phyloP scores from a whole-genome alignment of 2,888 invertebrate genomes.

The Cyaniris semiargus region DNA sequence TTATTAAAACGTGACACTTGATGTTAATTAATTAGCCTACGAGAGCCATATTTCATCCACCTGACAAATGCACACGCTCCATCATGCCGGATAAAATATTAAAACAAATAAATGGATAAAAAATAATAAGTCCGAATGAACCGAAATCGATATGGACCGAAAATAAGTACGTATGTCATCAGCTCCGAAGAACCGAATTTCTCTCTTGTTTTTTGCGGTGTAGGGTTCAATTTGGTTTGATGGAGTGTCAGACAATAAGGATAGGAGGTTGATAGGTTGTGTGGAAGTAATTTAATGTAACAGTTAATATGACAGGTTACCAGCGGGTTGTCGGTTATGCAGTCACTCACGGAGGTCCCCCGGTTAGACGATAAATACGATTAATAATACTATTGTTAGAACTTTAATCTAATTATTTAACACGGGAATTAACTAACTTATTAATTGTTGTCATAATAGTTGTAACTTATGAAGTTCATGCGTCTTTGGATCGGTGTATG shows the following conservation, averaged over 20 bases:
- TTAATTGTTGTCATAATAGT: not conserved
- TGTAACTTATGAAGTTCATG: not conserved
- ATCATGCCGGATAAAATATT: slow-evolving; percentile 79
- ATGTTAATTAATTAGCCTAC: slow-evolving; percentile 72
- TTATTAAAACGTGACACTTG: slow-evolving; percentile 16
- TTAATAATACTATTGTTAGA: slow-evolving; percentile 76
- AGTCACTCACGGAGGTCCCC: slow-evolving; percentile 80
- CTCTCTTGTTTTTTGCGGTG: slow-evolving; percentile 17
- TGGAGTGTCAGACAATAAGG: slow-evolving; percentile 57
- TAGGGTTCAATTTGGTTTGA: slow-evolving; percentile 49
- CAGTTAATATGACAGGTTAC: slow-evolving; percentile 80
- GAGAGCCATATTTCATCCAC: slow-evolving; percentile 70
- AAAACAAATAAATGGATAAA: slow-evolving; percentile 79
- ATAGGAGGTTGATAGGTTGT: slow-evolving; percentile 65
- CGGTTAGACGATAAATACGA: slow-evolving; percentile 72
- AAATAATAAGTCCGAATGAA: slow-evolving; percentile 75
- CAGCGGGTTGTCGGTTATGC: slow-evolving; percentile 77
- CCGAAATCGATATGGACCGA: slow-evolving; percentile 78
- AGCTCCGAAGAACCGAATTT: slow-evolving; percentile 45
- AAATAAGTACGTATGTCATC: slow-evolving; percentile 58
- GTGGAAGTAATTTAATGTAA: slow-evolving; percentile 79
- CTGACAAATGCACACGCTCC: slow-evolving; percentile 79
- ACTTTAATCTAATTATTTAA: slow-evolving; percentile 64
- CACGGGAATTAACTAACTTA: not conserved
- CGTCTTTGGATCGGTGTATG: not conserved